Percentiles rank a stretch among this genome's conserved stretches.
These are phyloP conservation scores for Accipiter cooperii DNA, from an alignment of 2,113 vertebrate species.

Conservation along the genomic window DNA sequence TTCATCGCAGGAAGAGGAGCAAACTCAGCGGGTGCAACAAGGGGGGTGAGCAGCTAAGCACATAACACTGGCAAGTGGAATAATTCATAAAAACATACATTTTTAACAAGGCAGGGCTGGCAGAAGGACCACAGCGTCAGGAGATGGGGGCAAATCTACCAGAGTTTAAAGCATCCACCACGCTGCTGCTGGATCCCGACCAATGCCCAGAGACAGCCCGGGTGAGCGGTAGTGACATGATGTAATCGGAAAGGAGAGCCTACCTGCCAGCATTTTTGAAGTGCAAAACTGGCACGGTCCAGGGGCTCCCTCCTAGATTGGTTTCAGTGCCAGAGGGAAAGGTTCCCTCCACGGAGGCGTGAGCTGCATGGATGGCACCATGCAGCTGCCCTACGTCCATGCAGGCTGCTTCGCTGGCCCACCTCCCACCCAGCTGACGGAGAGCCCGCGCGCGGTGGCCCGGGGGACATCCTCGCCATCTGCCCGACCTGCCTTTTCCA, in stretches of 20 bases:
- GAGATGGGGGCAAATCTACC: neutral
- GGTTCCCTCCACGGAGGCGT: neutral
- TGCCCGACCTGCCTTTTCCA: neutral
- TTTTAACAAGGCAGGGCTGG: slow-evolving; percentile 20
- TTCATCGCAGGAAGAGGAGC: neutral
- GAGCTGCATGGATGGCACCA: slow-evolving; percentile 8
- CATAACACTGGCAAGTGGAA: neutral
- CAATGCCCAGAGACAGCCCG: neutral
- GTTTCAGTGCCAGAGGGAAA: slow-evolving; percentile 38
- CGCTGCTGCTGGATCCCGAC: neutral
- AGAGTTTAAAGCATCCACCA: slow-evolving; percentile 13
- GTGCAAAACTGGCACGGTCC: neutral
- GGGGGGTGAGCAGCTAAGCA: neutral
- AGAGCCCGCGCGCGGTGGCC: neutral
- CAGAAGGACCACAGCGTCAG: neutral
- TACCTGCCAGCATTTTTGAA: slow-evolving; percentile 37
- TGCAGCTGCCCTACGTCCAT: neutral
- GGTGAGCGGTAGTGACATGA: neutral
- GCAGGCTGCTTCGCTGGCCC: slow-evolving; percentile 38
- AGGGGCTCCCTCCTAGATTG: slow-evolving; percentile 14
- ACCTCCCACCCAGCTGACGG: neutral
- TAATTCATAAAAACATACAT: neutral
- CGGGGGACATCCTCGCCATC: neutral
- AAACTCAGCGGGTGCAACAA: neutral
- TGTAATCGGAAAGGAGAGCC: slow-evolving; percentile 16